These are phyloP conservation scores for Prunella strophiata DNA, from an alignment of 2,797 vertebrate species.

Conservation along the genomic window DNA sequence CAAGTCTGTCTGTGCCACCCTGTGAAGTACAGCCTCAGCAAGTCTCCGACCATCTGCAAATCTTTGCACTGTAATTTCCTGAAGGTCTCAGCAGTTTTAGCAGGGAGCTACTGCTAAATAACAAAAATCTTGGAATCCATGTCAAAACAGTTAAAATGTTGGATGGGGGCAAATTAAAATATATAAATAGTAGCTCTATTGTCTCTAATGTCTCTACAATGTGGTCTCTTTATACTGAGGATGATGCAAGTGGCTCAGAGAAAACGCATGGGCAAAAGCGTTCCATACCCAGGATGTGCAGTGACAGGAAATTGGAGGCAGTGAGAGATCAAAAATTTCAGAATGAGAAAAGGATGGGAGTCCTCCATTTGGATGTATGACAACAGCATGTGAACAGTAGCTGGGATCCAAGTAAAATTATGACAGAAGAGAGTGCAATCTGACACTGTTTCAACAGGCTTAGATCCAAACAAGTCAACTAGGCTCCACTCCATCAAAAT, in stretches of 20 bases:
- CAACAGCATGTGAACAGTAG: not conserved
- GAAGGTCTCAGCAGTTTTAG: not conserved
- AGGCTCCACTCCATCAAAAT: not conserved
- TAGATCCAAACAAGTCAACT: not conserved
- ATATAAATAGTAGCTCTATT: conserved; percentile 11
- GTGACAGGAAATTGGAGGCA: conserved; percentile 26
- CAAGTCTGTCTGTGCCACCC: not conserved
- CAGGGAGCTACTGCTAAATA: conserved; percentile 7
- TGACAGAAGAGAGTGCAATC: not conserved
- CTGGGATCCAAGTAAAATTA: conserved; percentile 5
- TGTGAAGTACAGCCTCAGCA: not conserved
- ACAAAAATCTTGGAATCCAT: not conserved
- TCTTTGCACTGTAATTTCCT: not conserved
- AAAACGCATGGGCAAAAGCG: not conserved
- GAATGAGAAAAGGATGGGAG: conserved; percentile 22
- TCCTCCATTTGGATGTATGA: not conserved
- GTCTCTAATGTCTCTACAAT: not conserved
- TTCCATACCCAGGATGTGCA: not conserved
- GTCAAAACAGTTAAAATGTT: not conserved
- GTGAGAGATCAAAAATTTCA: not conserved
- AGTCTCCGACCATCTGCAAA: not conserved
- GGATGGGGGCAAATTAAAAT: not conserved
- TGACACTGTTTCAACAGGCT: not conserved
- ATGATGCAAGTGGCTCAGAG: not conserved
- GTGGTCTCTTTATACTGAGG: not conserved